Percentiles rank a stretch among this genome's conserved stretches.
phyloP scores from a whole-genome alignment of 2,888 invertebrate genomes.

The Mechanitis messenoides region DNA sequence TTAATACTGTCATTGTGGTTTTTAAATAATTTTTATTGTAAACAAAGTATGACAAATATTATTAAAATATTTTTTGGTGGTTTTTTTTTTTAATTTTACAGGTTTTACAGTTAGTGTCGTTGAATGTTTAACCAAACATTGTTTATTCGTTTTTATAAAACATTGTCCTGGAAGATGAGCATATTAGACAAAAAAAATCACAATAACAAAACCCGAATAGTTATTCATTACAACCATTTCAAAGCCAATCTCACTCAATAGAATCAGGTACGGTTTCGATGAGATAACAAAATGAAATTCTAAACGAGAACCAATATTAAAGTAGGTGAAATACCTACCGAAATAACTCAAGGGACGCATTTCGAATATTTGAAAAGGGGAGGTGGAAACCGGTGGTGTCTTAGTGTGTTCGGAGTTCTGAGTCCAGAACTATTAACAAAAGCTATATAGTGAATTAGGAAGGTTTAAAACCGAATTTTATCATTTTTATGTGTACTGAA shows the following conservation, averaged over 20 bases:
- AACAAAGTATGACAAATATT: no score
- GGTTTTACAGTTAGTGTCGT: no score
- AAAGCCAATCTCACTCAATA: slow-evolving; percentile 13
- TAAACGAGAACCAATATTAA: slow-evolving; percentile 42
- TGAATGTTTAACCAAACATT: no score
- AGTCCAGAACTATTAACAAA: neutral
- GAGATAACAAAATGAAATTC: slow-evolving; percentile 45
- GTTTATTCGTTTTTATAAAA: no score
- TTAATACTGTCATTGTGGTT: no score
- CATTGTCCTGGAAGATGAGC: no score
- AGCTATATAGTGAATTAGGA: no score
- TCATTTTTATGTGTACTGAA: neutral
- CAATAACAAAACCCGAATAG: neutral
- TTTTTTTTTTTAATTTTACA: no score
- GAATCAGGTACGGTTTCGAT: slow-evolving; percentile 33
- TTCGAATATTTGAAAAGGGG: slow-evolving; percentile 38
- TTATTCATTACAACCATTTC: slow-evolving; percentile 3
- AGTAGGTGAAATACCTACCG: slow-evolving; percentile 44
- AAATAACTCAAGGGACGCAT: slow-evolving; percentile 41
- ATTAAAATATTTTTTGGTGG: no score
- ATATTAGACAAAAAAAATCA: neutral
- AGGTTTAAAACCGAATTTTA: neutral
- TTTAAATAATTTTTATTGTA: no score
- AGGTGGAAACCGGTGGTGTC: slow-evolving; percentile 10
- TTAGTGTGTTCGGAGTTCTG: neutral